Base-by-base conservation (phyloP, 2,113 vertebrate genomes). In the Grammomys surdaster region DNA sequence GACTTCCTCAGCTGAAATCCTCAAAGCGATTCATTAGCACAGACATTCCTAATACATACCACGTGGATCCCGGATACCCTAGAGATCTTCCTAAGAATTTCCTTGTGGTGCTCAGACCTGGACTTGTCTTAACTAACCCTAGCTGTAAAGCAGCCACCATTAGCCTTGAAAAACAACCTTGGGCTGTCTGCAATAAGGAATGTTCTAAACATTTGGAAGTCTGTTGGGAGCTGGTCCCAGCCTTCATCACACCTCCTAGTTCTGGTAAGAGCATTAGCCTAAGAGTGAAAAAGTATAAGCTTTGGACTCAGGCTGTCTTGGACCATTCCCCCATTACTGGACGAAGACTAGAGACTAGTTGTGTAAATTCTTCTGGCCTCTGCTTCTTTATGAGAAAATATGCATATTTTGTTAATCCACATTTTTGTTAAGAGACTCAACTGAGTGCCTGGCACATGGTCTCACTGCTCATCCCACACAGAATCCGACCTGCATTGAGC, bases 11-110 rank as follows among this genome's bases (percentile, higher is more conserved):
- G 4, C 86, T 67, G n/a, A 89, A 82, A 88, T 77, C 96, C 95
- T 95, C 97, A 90, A 88, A 97, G 95, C 5, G 6, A 56, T 58
- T 91, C 84, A 82, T 93, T 87, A 92, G 95, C 80, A 77, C 82
- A 85, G 92, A 81, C 75, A 76, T 90, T 43, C 65, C 93, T 97
- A 96, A 95, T 95, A 93, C 94, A 90, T 20, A 94, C 80, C 97
- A 94, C 70, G 91, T 97, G 96, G 93, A 28, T 56, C 84, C 85
- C 20, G 82, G 82, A 28, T 13, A 12, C 84, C 46, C 88, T 81
- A 48, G 93, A 76, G 91, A 69, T 19, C 43, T 12, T 28, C 5
- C 48, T 46, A 84, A 80, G 95, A 75, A 89, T 93, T 95, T 90
- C 81, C 88, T 88, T 31, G 65, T 11, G 24, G n/a, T 3, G 16